These are phyloP conservation scores for Tetrapedia diversipes DNA, from an alignment of 2,888 invertebrate genomes.

Conservation along the genomic window DNA sequence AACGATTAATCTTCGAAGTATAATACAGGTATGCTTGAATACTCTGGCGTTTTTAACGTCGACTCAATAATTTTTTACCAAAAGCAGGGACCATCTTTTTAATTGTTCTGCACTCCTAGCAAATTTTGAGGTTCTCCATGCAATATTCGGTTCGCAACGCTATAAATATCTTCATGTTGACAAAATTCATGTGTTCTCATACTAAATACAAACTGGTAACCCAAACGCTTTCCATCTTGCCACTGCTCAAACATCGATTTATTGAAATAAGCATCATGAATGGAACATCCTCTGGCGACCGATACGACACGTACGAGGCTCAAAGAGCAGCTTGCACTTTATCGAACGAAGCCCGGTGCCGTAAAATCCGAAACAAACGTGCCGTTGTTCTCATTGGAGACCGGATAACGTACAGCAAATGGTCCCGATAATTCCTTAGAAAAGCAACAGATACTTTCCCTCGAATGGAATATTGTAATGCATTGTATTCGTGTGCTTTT, in stretches of 20 bases:
- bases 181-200: background rate
- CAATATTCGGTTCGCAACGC: too few species aligned
- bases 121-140: too few species aligned
- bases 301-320: conserved; percentile 46
- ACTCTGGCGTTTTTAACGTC: too few species aligned
- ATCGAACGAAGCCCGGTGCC: conserved; percentile 8
- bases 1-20: too few species aligned
- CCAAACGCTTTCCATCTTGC: background rate
- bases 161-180: too few species aligned
- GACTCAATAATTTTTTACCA: too few species aligned
- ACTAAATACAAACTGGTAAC: background rate
- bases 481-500: too few species aligned
- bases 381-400: conserved; percentile 19
- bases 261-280: conserved; percentile 34
- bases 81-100: too few species aligned
- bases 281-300: conserved; percentile 23
- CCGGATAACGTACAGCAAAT: conserved; percentile 23
- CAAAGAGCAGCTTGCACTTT: conserved; percentile 12
- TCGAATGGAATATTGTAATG: too few species aligned
- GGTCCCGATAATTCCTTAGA: background rate
- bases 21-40: too few species aligned
- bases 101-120: too few species aligned
- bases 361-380: conserved; percentile 37
- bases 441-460: background rate
- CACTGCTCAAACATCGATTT: conserved; percentile 50